Conservation (phyloP, 2,888 invertebrate species). For the Lagria hirta region DNA sequence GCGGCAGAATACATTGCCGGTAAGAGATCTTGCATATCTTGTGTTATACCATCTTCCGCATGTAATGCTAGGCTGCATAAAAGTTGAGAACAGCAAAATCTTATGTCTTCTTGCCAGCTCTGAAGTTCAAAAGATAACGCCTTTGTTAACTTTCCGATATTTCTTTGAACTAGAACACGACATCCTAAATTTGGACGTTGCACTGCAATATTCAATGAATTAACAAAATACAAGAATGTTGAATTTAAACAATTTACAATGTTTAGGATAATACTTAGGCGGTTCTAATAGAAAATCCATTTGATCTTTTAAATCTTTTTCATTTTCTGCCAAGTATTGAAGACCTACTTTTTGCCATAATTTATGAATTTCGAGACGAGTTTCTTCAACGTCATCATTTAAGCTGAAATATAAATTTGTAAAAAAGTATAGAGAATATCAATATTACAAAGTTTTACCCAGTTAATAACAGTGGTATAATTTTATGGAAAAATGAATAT, state of each 20-base stretch:
- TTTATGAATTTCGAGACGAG: constrained; percentile 63
- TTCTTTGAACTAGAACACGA: constrained; percentile 72
- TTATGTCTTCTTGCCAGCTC: constrained; percentile 70
- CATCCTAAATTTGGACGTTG: constrained; percentile 87
- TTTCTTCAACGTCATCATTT: constrained; percentile 77
- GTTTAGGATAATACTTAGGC: constrained; percentile 72
- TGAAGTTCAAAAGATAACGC: constrained; percentile 71
- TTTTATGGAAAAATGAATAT: constrained; percentile 85
- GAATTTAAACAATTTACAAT: constrained; percentile 57
- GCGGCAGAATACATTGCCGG: constrained; percentile 59
- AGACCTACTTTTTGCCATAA: constrained; percentile 75
- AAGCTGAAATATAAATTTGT: constrained; percentile 55
- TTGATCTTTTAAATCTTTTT: constrained; percentile 81
- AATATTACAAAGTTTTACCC: constrained; percentile 63
- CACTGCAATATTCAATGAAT: constrained; percentile 55
- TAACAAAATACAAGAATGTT: constrained; percentile 5
- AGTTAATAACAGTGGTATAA: constrained; percentile 82
- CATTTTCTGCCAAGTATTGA: constrained; percentile 83
- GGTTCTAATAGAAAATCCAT: constrained; percentile 71
- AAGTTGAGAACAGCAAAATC: constrained; percentile 73
- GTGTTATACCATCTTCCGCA: constrained; percentile 72
- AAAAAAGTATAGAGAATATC: constrained; percentile 1
- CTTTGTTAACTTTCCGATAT: constrained; percentile 72
- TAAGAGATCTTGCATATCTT: constrained; percentile 62
- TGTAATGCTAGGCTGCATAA: constrained; percentile 71